Conservation (phyloP, 1,140 invertebrate species). For the Venustaconcha ellipsiformis region DNA sequence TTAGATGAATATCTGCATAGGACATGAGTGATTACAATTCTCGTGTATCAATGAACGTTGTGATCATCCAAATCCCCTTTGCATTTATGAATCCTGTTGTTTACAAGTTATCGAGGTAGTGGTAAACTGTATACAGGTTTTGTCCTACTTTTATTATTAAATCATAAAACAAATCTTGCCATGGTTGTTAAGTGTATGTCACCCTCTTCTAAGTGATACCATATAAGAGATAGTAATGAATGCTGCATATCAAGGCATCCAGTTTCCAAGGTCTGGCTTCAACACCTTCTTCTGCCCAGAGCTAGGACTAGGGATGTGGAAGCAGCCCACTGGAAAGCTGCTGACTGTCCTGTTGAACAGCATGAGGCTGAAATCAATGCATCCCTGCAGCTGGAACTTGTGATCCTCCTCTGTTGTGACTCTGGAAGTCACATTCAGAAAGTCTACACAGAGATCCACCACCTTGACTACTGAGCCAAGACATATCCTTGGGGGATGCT, state of each 20-base stretch:
- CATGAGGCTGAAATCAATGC: constrained; percentile 27
- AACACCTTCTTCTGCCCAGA: constrained; percentile 11
- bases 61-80: too few relatives aligned
- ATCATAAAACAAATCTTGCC: too few relatives aligned
- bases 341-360: constrained; percentile 34
- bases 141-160: too few relatives aligned
- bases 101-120: too few relatives aligned
- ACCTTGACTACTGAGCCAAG: constrained; percentile 30
- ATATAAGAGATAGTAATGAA: not conserved
- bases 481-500: constrained; percentile 35
- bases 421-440: constrained; percentile 32
- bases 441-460: constrained; percentile 30
- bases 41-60: too few relatives aligned
- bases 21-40: too few relatives aligned
- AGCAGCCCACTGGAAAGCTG: constrained; percentile 33
- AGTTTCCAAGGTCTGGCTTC: constrained; percentile 33
- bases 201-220: too few relatives aligned
- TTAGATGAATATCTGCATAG: too few relatives aligned
- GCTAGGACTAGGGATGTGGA: constrained; percentile 30
- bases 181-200: too few relatives aligned
- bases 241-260: constrained; percentile 27
- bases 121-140: too few relatives aligned
- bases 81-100: too few relatives aligned
- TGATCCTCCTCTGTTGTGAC: constrained; percentile 30
- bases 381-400: constrained; percentile 34